Conservation (phyloP, 2,113 vertebrate species). For the Xerus inauris region DNA sequence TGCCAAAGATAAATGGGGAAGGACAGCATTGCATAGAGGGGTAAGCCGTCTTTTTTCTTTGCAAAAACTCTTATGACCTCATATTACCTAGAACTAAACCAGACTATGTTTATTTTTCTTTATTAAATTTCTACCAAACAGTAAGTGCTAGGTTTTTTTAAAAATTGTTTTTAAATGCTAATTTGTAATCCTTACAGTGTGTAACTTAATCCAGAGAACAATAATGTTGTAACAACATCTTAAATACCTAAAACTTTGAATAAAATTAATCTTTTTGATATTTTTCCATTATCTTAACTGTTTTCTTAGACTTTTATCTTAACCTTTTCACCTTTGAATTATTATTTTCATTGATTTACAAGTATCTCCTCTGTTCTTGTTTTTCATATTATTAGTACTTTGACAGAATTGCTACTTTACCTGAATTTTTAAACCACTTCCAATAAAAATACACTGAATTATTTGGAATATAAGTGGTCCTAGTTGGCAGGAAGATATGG, state of each 20-base stretch:
- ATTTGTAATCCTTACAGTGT: neutral
- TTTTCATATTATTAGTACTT: conserved; percentile 10
- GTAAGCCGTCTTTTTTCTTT: conserved; percentile 85
- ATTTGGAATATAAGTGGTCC: neutral
- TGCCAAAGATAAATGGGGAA: conserved; percentile 98
- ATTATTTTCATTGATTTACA: conserved; percentile 45
- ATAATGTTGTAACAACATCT: neutral
- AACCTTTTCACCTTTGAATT: conserved; percentile 38
- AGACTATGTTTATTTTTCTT: neutral
- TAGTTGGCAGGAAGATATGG: neutral
- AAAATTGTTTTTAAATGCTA: conserved; percentile 4
- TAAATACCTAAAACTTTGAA: conserved; percentile 16
- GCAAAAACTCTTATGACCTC: neutral
- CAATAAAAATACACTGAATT: conserved; percentile 33
- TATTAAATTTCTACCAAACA: conserved; percentile 35
- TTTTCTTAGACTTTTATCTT: conserved; percentile 20
- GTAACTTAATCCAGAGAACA: neutral
- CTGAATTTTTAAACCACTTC: conserved; percentile 25
- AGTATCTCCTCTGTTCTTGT: neutral
- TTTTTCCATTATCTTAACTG: conserved; percentile 23
- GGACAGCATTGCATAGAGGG: conserved; percentile 97
- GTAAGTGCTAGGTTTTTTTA: neutral
- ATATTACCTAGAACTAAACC: neutral
- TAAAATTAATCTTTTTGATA: neutral
- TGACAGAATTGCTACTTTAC: neutral